A percentile compares a stretch with the other conserved stretches of the same genome.
These are phyloP conservation scores for Norana najaformis DNA, from an alignment of 2,888 invertebrate species.

Conservation along the genomic window DNA sequence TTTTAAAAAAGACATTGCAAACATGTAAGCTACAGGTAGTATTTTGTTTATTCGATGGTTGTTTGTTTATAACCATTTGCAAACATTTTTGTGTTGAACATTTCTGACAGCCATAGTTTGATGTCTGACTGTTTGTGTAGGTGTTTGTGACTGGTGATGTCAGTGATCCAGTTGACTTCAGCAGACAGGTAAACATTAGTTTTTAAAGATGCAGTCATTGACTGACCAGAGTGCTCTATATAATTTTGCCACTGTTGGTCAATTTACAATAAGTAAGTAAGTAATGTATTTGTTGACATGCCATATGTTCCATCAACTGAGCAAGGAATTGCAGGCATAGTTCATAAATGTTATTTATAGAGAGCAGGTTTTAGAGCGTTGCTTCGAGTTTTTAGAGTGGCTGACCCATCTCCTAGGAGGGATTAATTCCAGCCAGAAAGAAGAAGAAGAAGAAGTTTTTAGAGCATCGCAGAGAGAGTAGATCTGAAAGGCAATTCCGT, in stretches of 20 bases:
- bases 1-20: no score
- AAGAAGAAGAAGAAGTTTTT: no score
- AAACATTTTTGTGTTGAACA: neutral
- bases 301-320: no score
- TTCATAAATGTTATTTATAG: no score
- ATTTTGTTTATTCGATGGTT: neutral
- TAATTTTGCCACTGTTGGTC: neutral
- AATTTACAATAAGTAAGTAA: neutral
- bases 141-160: conserved; percentile 69
- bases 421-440: no score
- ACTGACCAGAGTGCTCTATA: neutral
- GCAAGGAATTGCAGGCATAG: no score
- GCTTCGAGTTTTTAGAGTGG: no score
- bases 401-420: no score
- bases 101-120: neutral
- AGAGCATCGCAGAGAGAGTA: no score
- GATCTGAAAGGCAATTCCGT: no score
- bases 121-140: conserved; percentile 48
- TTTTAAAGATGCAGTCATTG: conserved; percentile 39
- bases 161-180: conserved; percentile 69
- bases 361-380: neutral
- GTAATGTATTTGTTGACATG: no score
- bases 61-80: neutral
- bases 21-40: neutral
- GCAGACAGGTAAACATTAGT: conserved; percentile 69